Evolutionary conservation across 2,888 invertebrate species (phyloP).

Genomic region (Cylindroiulus punctatus): DNA sequence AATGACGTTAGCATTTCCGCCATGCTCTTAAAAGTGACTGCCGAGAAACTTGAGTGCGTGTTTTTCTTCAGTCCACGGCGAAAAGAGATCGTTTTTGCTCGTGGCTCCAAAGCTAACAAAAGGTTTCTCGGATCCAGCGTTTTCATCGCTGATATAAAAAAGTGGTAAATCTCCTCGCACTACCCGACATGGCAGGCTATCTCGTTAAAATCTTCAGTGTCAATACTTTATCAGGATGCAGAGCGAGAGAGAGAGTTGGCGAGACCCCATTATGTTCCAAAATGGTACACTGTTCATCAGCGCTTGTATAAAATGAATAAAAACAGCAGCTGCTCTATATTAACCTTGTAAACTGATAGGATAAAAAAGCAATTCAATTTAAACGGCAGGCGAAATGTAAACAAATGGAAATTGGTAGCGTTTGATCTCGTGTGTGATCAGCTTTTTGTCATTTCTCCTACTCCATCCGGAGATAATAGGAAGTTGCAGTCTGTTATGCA

Average conservation of each 20-base stretch:
- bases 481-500: constrained; percentile 11
- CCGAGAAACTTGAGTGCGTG: neutral
- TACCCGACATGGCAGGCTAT: neutral
- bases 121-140: constrained; percentile 15
- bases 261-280: neutral
- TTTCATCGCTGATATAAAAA: constrained; percentile 33
- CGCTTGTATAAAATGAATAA: constrained; percentile 37
- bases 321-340: constrained; percentile 33
- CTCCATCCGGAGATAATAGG: constrained; percentile 38
- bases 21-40: neutral
- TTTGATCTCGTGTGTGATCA: constrained; percentile 42
- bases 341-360: constrained; percentile 42
- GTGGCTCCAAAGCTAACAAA: constrained; percentile 20
- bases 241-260: neutral
- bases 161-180: constrained; percentile 29
- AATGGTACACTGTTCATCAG: constrained; percentile 22
- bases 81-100: constrained; percentile 22
- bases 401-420: constrained; percentile 37
- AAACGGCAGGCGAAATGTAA: constrained; percentile 34
- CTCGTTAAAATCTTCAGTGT: constrained; percentile 38
- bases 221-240: constrained; percentile 28
- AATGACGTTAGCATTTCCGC: constrained; percentile 15
- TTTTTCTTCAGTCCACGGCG: neutral
- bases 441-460: constrained; percentile 19
- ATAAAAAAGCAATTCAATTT: constrained; percentile 42